phyloP scores from a whole-genome alignment of 2,797 vertebrate genomes.

The Pterois miles region DNA sequence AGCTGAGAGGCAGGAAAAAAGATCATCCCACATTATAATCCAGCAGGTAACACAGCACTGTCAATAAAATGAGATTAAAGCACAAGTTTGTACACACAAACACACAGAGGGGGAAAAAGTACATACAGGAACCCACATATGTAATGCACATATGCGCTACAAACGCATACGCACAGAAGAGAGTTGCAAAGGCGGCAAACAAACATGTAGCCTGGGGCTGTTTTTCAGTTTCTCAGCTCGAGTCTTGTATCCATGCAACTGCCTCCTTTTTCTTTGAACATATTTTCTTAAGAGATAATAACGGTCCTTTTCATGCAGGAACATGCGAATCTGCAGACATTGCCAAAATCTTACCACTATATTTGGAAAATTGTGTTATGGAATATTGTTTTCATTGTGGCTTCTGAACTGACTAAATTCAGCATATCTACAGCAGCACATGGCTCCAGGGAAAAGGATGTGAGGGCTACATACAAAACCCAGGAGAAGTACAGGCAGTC shows the following conservation, averaged over 20 bases:
- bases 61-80: conserved; percentile 62
- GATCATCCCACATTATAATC: conserved; percentile 66
- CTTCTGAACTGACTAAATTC: conserved; percentile 7
- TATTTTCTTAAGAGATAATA: conserved; percentile 10
- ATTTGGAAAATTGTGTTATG: conserved; percentile 8
- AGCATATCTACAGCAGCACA: neutral
- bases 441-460: neutral
- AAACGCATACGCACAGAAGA: neutral
- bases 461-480: conserved; percentile 3
- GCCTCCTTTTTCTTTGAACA: conserved; percentile 21
- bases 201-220: conserved; percentile 44
- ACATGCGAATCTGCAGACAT: conserved; percentile 11
- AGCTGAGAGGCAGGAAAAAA: conserved; percentile 67
- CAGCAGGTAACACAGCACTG: conserved; percentile 48
- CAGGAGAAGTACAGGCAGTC: neutral
- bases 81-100: conserved; percentile 30
- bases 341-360: conserved; percentile 10
- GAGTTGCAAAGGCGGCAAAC: conserved; percentile 41
- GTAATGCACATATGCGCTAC: neutral
- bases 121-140: conserved; percentile 27
- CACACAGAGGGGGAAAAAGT: no score
- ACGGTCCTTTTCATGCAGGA: conserved; percentile 8
- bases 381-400: conserved; percentile 1
- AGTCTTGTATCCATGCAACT: conserved; percentile 6
- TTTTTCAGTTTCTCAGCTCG: conserved; percentile 40